These are phyloP conservation scores for Megalops atlanticus DNA, from an alignment of 2,113 vertebrate genomes.

Conservation along the genomic window DNA sequence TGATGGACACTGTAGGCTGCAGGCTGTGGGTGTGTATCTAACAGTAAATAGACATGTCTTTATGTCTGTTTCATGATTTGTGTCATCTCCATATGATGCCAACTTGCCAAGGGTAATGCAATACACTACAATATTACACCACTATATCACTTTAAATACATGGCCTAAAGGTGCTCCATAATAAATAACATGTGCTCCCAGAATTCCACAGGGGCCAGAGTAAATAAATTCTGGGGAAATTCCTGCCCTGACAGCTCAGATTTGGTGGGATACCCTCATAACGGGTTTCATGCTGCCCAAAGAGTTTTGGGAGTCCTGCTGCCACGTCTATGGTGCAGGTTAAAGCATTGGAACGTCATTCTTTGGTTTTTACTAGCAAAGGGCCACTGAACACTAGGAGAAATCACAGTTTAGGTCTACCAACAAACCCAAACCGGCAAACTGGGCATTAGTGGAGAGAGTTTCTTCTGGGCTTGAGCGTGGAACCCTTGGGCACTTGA, in stretches of 20 bases:
- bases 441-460: not conserved
- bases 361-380: constrained; percentile 28
- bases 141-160: constrained; percentile 16
- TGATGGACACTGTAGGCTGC: not conserved
- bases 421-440: not conserved
- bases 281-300: constrained; percentile 42
- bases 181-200: constrained; percentile 35
- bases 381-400: not conserved
- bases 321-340: constrained; percentile 38
- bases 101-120: not conserved
- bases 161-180: constrained; percentile 35
- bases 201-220: constrained; percentile 35
- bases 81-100: constrained; percentile 22
- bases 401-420: not conserved
- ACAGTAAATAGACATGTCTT: not conserved
- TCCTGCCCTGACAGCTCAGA: constrained; percentile 23
- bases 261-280: constrained; percentile 33
- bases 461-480: not conserved
- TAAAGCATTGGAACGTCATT: constrained; percentile 27
- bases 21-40: not conserved
- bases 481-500: not conserved
- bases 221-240: constrained; percentile 42
- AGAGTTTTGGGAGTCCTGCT: constrained; percentile 14
- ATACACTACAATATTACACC: constrained; percentile 24
- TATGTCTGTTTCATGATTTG: constrained; percentile 31